Evolutionary conservation across 2,113 vertebrate species (phyloP).

Genomic region (Craseonycteris thonglongyai): DNA sequence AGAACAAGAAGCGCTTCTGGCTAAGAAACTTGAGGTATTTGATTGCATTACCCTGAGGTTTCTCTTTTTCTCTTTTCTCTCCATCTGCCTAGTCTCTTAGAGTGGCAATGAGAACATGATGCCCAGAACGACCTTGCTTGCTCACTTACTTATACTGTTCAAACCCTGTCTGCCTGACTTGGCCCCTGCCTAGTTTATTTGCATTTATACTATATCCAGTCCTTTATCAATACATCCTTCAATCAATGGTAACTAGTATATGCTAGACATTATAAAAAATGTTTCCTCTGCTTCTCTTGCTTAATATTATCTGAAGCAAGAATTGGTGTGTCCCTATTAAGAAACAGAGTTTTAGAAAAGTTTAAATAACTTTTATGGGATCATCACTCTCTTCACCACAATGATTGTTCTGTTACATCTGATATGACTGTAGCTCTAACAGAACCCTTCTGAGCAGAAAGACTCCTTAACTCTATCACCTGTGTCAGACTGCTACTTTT

Average conservation of each 20-base stretch:
- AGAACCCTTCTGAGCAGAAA: background rate
- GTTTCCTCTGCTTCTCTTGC: background rate
- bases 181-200: background rate
- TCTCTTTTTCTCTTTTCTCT: background rate
- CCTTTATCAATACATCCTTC: background rate
- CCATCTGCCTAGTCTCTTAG: background rate
- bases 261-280: background rate
- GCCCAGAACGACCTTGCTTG: background rate
- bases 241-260: background rate
- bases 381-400: background rate
- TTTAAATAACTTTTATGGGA: background rate
- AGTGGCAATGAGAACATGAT: background rate
- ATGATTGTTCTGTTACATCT: background rate
- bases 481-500: background rate
- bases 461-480: background rate
- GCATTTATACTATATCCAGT: background rate
- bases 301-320: background rate
- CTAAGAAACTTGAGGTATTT: conserved; percentile 47
- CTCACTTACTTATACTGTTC: background rate
- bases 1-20: background rate
- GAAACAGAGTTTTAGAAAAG: background rate
- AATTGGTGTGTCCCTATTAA: background rate
- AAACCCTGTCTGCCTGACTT: background rate
- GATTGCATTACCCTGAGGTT: background rate
- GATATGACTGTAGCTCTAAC: background rate